phyloP scores from a whole-genome alignment of 2,113 vertebrate genomes.

The Pholis gunnellus region DNA sequence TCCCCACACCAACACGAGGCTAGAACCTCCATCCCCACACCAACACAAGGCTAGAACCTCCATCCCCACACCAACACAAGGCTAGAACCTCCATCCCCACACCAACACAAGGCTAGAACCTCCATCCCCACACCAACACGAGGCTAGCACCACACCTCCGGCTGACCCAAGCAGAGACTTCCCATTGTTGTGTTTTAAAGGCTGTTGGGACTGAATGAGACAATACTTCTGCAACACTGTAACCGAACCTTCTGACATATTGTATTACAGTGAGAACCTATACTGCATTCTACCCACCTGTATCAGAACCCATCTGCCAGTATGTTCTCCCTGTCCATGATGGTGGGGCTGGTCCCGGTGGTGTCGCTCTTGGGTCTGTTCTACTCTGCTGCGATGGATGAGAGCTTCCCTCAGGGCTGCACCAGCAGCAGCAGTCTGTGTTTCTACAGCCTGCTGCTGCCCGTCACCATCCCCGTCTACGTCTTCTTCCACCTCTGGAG shows the following conservation, averaged over 20 bases:
- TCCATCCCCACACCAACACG: no score
- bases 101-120: no score
- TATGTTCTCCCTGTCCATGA: constrained; percentile 87
- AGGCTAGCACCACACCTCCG: neutral
- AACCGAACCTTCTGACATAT: neutral
- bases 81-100: no score
- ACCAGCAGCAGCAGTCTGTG: constrained; percentile 90
- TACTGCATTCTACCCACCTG: neutral
- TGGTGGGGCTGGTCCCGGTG: constrained; percentile 91
- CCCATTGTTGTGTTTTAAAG: neutral
- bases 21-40: no score
- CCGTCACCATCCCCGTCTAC: constrained; percentile 92
- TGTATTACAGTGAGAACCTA: neutral
- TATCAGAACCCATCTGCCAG: constrained; percentile 23
- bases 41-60: no score
- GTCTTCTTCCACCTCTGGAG: constrained; percentile 97
- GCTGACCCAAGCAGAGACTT: neutral
- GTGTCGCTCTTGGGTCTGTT: constrained; percentile 90
- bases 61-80: no score
- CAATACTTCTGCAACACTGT: neutral
- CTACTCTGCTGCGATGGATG: constrained; percentile 90
- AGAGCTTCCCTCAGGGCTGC: constrained; percentile 92
- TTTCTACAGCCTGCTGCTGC: constrained; percentile 96
- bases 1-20: no score
- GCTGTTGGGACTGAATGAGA: neutral